These are phyloP conservation scores for Philypnodon macrostomus DNA, from an alignment of 2,797 vertebrate species.

Conservation along the genomic window DNA sequence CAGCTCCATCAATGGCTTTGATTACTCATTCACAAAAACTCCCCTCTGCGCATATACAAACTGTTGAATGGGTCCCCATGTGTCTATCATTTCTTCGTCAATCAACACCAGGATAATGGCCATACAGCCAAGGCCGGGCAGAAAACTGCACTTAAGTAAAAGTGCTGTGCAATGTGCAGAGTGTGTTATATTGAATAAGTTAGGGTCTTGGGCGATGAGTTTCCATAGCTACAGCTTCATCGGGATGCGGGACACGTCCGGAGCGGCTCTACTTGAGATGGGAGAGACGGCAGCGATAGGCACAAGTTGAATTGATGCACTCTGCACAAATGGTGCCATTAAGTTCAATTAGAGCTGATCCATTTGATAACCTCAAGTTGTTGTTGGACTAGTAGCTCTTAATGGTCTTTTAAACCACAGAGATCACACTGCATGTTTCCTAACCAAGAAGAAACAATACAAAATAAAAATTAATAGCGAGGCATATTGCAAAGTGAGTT, in stretches of 20 bases:
- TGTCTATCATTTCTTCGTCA: conserved; percentile 50
- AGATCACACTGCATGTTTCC: not conserved
- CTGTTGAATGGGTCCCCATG: conserved; percentile 6
- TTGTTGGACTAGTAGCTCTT: conserved; percentile 22
- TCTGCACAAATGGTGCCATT: conserved; percentile 49
- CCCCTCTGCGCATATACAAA: not conserved
- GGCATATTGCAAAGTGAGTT: too few relatives aligned
- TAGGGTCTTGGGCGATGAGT: conserved; percentile 33
- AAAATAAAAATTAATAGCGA: too few relatives aligned
- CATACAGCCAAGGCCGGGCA: conserved; percentile 17
- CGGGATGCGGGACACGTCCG: conserved; percentile 47
- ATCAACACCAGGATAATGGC: conserved; percentile 39
- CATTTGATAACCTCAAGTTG: conserved; percentile 23
- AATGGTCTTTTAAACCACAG: conserved; percentile 21
- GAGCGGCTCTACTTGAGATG: conserved; percentile 39
- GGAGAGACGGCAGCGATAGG: conserved; percentile 17
- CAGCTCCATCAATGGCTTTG: conserved; percentile 33
- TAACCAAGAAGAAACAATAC: not conserved
- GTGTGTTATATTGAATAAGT: conserved; percentile 49
- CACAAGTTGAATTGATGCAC: conserved; percentile 44
- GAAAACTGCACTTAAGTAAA: conserved; percentile 54
- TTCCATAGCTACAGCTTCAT: conserved; percentile 62
- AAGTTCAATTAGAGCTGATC: conserved; percentile 51
- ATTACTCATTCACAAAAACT: conserved; percentile 46
- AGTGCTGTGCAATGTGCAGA: conserved; percentile 45